Percentiles rank a stretch among this genome's conserved stretches.
Evolutionary conservation across 1,140 invertebrate genomes (phyloP).

Genomic region (Hormaphis cornu): DNA sequence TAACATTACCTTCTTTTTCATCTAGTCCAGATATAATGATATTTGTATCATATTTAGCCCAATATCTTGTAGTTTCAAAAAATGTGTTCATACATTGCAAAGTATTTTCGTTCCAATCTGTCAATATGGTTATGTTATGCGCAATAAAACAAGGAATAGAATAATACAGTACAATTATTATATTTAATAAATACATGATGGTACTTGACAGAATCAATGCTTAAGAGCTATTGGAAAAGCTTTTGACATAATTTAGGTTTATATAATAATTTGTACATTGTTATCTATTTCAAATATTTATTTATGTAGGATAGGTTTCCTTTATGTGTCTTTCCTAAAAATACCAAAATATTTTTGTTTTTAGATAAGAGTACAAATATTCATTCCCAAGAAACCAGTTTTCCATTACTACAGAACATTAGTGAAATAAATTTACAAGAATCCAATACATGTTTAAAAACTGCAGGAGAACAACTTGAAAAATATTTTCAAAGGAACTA

Average conservation of each 20-base stretch:
- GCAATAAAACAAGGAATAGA: not conserved
- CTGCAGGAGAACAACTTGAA: not conserved
- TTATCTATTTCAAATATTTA: slow-evolving; percentile 22
- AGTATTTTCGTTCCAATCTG: not conserved
- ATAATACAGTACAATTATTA: not conserved
- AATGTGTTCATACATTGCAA: not conserved
- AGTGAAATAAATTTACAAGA: not conserved
- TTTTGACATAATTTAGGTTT: not conserved
- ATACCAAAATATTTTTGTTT: not conserved
- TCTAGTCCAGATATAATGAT: not conserved
- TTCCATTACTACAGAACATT: not conserved
- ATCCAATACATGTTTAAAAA: not conserved
- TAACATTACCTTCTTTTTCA: slow-evolving; percentile 9
- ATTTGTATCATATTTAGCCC: not conserved
- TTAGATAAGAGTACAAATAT: not conserved
- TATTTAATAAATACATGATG: slow-evolving; percentile 12
- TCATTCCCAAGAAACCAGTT: slow-evolving; percentile 4
- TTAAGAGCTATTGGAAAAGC: not conserved
- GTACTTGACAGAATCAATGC: not conserved
- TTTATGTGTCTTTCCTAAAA: not conserved
- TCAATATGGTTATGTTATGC: slow-evolving; percentile 1
- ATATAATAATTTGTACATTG: not conserved
- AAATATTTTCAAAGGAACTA: not conserved
- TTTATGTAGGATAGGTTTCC: slow-evolving; percentile 12
- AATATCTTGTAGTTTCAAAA: not conserved